These are phyloP conservation scores for Sicus ferrugineus DNA, from an alignment of 2,888 invertebrate genomes.

Conservation along the genomic window DNA sequence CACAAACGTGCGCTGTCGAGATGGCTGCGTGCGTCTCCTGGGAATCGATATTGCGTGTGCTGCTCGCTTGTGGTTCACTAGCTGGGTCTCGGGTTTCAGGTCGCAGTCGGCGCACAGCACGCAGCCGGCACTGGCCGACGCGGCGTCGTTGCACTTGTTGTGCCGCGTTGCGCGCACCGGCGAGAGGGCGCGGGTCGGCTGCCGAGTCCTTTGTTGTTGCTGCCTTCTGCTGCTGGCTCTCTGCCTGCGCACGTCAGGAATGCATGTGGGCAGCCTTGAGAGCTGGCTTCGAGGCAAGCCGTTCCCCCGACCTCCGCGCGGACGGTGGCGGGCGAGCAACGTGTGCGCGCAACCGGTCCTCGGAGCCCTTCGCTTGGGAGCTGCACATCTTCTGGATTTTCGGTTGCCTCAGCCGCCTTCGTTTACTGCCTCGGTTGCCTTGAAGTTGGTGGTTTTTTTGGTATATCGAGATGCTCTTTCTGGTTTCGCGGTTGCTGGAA, in stretches of 20 bases:
- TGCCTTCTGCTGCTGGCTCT: background rate
- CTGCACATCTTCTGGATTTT: background rate
- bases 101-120: slow-evolving; percentile 5
- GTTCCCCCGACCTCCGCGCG: background rate
- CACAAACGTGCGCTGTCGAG: slow-evolving; percentile 9
- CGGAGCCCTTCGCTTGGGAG: slow-evolving; percentile 19
- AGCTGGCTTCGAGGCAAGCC: too few relatives aligned
- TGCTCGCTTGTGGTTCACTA: slow-evolving; percentile 2
- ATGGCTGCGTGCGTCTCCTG: slow-evolving; percentile 8
- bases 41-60: slow-evolving; percentile 16
- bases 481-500: background rate
- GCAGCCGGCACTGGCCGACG: slow-evolving; percentile 2
- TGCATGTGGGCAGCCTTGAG: background rate
- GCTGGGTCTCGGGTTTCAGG: slow-evolving; percentile 13
- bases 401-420: background rate
- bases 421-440: background rate
- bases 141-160: slow-evolving; percentile 22
- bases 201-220: background rate
- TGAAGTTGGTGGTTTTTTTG: background rate
- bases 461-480: background rate
- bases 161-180: background rate
- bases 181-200: background rate
- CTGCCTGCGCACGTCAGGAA: background rate
- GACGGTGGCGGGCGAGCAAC: background rate
- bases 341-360: background rate